Evolutionary conservation across 2,797 vertebrate genomes (phyloP).

Genomic region (Vultur gryphus): DNA sequence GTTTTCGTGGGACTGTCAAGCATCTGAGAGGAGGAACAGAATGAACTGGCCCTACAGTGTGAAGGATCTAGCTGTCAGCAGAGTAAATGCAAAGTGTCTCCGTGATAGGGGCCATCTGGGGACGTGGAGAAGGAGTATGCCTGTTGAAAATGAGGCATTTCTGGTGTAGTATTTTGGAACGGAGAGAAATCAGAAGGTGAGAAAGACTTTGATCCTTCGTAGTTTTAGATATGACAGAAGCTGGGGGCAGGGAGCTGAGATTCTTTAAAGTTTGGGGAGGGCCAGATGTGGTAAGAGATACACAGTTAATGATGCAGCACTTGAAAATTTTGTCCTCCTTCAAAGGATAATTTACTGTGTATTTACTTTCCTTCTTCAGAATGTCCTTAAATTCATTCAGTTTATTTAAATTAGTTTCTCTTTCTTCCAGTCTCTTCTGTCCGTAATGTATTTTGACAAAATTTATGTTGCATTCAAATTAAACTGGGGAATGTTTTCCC

Average conservation of each 20-base stretch:
- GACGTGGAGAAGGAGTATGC: not conserved
- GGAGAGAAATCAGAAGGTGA: not conserved
- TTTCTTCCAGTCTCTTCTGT: not conserved
- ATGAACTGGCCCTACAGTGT: accelerated
- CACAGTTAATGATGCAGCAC: not conserved
- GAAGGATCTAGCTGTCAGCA: not conserved
- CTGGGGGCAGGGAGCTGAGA: not conserved
- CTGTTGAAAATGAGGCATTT: not conserved
- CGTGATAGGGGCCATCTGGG: not conserved
- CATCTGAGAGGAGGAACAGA: not conserved
- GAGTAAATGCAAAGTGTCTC: not conserved
- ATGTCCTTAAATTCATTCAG: not conserved
- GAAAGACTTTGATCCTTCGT: not conserved
- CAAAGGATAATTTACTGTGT: too few species aligned
- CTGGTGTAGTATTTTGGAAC: not conserved
- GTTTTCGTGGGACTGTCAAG: not conserved
- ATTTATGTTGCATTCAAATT: not conserved
- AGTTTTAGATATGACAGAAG: not conserved
- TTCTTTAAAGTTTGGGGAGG: not conserved
- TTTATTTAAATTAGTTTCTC: not conserved
- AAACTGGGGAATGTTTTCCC: not conserved
- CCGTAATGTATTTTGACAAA: not conserved
- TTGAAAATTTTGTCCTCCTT: not conserved
- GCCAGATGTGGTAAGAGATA: not conserved
- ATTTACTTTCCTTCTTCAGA: not conserved